Percentiles rank a stretch among this genome's conserved stretches.
Conservation (phyloP, 2,113 vertebrate species). For the Pseudopipra pipra region DNA sequence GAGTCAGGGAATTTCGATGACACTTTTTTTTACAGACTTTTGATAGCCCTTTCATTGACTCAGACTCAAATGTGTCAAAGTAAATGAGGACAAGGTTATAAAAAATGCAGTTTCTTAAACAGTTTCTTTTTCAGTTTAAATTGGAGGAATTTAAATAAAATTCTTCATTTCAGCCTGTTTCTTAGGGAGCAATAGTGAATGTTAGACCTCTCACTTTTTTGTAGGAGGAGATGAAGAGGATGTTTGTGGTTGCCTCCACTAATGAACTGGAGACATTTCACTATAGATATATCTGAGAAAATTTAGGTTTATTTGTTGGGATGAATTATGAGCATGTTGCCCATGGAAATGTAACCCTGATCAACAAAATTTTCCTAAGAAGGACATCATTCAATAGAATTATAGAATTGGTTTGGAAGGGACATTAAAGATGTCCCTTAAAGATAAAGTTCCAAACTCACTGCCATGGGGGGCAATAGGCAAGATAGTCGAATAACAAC, state of each 20-base stretch:
- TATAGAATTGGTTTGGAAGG: neutral
- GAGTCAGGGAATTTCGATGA: neutral
- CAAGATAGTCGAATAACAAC: neutral
- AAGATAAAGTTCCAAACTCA: neutral
- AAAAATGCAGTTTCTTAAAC: neutral
- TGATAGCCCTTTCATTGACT: neutral
- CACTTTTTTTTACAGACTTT: neutral
- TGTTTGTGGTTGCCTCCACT: neutral
- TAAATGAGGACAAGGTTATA: neutral
- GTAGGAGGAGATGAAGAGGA: fast-evolving
- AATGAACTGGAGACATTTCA: neutral
- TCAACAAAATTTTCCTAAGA: neutral
- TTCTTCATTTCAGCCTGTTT: neutral
- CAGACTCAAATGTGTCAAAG: neutral
- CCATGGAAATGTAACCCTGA: neutral
- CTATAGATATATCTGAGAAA: neutral
- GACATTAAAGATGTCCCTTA: neutral
- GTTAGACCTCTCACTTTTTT: neutral
- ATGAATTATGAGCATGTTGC: neutral
- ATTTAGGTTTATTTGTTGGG: neutral
- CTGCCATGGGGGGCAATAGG: neutral
- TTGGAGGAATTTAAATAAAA: neutral
- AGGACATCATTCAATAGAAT: neutral
- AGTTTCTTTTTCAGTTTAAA: neutral
- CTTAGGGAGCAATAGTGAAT: neutral